Conservation (phyloP, 2,888 invertebrate genomes). For the Apeira syringaria region DNA sequence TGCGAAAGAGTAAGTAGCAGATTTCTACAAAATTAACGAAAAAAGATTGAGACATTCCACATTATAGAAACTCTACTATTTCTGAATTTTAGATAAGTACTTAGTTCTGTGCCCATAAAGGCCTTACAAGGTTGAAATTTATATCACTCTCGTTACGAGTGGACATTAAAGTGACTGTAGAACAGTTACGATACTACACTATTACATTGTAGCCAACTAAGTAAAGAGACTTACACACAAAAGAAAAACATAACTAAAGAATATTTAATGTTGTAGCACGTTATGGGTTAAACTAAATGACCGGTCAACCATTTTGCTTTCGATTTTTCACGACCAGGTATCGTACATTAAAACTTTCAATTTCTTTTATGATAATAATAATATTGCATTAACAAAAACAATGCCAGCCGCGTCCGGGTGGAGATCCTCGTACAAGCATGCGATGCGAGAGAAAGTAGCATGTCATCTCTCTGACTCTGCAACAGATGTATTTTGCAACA, state of each 20-base stretch:
- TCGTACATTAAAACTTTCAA: conserved; percentile 69
- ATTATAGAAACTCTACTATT: too few species aligned
- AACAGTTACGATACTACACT: conserved; percentile 22
- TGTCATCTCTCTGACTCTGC: conserved; percentile 52
- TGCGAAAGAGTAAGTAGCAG: conserved; percentile 81
- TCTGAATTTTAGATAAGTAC: too few species aligned
- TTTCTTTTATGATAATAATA: conserved; percentile 65
- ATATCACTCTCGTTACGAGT: conserved; percentile 17
- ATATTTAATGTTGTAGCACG: conserved; percentile 41
- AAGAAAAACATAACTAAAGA: too few species aligned
- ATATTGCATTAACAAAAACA: conserved; percentile 72
- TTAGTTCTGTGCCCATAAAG: too few species aligned
- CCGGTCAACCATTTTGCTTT: conserved; percentile 62
- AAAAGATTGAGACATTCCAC: too few species aligned
- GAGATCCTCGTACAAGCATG: conserved; percentile 46
- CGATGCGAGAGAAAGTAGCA: conserved; percentile 66
- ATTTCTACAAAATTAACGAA: neutral
- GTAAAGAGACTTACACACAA: too few species aligned
- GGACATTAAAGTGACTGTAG: conserved; percentile 19
- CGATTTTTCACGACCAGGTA: conserved; percentile 60
- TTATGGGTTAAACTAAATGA: conserved; percentile 37
- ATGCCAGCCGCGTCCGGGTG: conserved; percentile 68
- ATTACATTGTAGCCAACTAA: conserved; percentile 30
- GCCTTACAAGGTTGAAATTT: conserved; percentile 13
- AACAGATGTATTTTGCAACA: conserved; percentile 55